Percentiles rank a stretch among this genome's conserved stretches.
Evolutionary conservation across 1,140 invertebrate species (phyloP).

Genomic region (Panagrolaimus sp.): DNA sequence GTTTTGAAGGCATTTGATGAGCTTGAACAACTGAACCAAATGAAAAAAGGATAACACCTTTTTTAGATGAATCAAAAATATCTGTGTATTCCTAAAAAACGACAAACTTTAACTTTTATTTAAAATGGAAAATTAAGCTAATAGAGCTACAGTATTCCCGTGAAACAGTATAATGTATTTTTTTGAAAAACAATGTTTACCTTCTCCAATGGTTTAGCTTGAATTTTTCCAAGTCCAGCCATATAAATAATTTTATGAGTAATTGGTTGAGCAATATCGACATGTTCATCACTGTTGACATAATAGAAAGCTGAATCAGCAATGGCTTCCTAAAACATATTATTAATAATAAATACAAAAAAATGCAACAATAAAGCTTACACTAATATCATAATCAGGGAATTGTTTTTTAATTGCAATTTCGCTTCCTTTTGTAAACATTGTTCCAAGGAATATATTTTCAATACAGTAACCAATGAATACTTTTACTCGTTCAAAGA

Average conservation of each 20-base stretch:
- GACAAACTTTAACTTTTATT: too few species aligned
- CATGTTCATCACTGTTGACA: slow-evolving; percentile 21
- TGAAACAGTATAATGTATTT: too few species aligned
- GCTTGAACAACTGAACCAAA: slow-evolving; percentile 8
- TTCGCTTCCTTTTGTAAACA: background rate
- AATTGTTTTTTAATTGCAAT: background rate
- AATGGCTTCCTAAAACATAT: background rate
- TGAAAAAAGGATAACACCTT: slow-evolving; percentile 17
- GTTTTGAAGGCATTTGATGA: background rate
- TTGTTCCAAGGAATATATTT: background rate
- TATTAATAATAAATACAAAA: too few species aligned
- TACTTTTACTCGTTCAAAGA: background rate
- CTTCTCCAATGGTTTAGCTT: too few species aligned
- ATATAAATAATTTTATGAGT: slow-evolving; percentile 18
- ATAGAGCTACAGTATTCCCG: too few species aligned
- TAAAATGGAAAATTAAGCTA: too few species aligned
- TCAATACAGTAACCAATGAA: background rate
- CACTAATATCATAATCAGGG: background rate
- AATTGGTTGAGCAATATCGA: slow-evolving; percentile 14
- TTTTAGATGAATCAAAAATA: background rate
- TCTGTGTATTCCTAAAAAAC: background rate
- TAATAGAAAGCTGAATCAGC: slow-evolving; percentile 8
- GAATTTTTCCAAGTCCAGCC: background rate
- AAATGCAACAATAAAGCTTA: too few species aligned
- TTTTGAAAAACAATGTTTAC: too few species aligned